Conservation (phyloP, 2,797 vertebrate genomes). For the Scarus forsteni region DNA sequence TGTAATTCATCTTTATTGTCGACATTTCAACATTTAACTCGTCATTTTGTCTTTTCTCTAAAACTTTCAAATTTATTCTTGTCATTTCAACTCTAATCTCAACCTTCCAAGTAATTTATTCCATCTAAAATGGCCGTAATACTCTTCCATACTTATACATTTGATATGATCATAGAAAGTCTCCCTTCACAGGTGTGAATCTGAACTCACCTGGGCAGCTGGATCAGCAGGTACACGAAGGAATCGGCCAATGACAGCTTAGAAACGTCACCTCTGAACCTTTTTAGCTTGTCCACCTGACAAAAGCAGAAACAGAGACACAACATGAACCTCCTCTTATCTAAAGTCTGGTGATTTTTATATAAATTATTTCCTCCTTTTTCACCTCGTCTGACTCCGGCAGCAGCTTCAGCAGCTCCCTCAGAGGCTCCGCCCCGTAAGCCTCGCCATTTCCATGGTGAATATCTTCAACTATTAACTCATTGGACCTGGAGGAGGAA, state of each 20-base stretch:
- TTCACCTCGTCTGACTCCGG: constrained; percentile 93
- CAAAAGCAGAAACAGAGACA: background rate
- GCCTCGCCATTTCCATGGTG: constrained; percentile 85
- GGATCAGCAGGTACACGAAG: constrained; percentile 90
- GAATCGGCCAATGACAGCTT: constrained; percentile 91
- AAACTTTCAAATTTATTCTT: too few relatives aligned
- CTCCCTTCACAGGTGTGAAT: background rate
- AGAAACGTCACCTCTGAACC: constrained; percentile 86
- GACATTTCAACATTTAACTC: too few relatives aligned
- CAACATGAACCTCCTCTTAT: too few relatives aligned
- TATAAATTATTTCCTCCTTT: constrained; percentile 15
- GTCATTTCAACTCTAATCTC: too few relatives aligned
- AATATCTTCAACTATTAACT: constrained; percentile 90
- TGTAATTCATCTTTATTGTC: too few relatives aligned
- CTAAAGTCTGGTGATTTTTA: background rate
- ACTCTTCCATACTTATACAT: too few relatives aligned
- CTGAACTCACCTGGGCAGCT: constrained; percentile 90
- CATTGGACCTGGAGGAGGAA: constrained; percentile 83
- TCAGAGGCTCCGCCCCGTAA: constrained; percentile 88
- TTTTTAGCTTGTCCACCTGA: constrained; percentile 88
- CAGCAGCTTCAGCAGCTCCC: constrained; percentile 92
- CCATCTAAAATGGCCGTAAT: too few relatives aligned
- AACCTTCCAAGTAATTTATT: too few relatives aligned
- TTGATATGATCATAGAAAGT: background rate
- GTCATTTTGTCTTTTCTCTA: too few relatives aligned